phyloP scores from a whole-genome alignment of 2,797 vertebrate species.

The Falco columbarius region DNA sequence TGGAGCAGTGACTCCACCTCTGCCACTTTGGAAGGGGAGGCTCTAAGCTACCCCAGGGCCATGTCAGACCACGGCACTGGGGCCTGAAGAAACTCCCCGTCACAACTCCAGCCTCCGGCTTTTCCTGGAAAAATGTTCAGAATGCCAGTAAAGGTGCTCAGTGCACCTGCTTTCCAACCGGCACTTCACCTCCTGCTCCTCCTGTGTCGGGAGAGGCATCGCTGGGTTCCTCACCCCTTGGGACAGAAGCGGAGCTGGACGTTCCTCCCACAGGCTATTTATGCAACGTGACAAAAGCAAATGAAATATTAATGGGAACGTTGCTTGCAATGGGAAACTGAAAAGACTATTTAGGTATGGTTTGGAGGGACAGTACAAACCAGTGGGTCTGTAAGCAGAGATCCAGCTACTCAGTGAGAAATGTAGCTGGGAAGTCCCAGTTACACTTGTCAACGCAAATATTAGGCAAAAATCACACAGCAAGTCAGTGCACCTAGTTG shows the following conservation, averaged over 20 bases:
- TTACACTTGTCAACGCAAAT: not conserved
- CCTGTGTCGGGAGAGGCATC: not conserved
- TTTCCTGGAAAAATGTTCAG: not conserved
- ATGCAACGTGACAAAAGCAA: not conserved
- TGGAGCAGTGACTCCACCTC: not conserved
- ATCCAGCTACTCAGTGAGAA: not conserved
- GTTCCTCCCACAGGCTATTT: not conserved
- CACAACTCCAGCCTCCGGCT: not conserved
- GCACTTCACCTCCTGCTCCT: not conserved
- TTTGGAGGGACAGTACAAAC: not conserved
- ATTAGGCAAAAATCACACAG: not conserved
- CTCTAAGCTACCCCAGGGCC: not conserved
- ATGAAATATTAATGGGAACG: not conserved
- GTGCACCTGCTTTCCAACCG: not conserved
- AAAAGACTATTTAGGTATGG: fast-evolving
- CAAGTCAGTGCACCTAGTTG: not conserved
- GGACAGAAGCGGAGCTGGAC: not conserved
- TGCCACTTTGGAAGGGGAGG: fast-evolving
- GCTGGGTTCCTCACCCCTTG: not conserved
- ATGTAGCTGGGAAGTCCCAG: not conserved
- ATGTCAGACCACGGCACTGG: not conserved
- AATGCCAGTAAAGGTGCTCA: not conserved
- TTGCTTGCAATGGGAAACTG: not conserved
- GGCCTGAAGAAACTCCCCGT: not conserved
- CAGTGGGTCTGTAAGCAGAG: not conserved